phyloP scores from a whole-genome alignment of 2,888 invertebrate species.

The Lepidonotus clava region DNA sequence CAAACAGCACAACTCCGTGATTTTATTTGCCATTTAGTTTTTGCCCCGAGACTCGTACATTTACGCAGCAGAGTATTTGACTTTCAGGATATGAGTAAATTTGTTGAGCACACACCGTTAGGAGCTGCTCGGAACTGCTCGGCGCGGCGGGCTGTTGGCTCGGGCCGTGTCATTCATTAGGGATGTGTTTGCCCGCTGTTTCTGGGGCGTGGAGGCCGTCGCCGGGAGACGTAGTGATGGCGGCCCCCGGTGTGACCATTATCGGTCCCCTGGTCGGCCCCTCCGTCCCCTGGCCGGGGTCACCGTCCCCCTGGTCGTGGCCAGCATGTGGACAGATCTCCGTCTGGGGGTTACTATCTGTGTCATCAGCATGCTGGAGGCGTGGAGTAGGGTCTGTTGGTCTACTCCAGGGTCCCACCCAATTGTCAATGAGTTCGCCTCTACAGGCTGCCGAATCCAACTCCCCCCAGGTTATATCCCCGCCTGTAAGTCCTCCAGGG shows the following conservation, averaged over 20 bases:
- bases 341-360: background rate
- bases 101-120: background rate
- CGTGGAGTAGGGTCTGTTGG: background rate
- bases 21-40: no score
- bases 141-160: background rate
- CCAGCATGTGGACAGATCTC: background rate
- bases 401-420: no score
- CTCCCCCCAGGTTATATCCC: no score
- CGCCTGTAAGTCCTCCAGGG: no score
- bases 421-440: no score
- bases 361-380: background rate
- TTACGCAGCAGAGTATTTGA: no score
- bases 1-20: no score
- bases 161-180: slow-evolving; percentile 24
- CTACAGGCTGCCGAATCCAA: no score
- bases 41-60: no score
- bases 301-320: no score
- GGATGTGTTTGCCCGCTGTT: background rate
- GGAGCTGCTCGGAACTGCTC: background rate
- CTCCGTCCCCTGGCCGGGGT: no score
- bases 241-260: background rate
- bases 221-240: slow-evolving; percentile 7
- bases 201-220: background rate
- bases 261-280: slow-evolving; percentile 22
- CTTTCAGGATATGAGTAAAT: background rate